phyloP scores from a whole-genome alignment of 2,113 vertebrate genomes.

The Entosphenus tridentatus region DNA sequence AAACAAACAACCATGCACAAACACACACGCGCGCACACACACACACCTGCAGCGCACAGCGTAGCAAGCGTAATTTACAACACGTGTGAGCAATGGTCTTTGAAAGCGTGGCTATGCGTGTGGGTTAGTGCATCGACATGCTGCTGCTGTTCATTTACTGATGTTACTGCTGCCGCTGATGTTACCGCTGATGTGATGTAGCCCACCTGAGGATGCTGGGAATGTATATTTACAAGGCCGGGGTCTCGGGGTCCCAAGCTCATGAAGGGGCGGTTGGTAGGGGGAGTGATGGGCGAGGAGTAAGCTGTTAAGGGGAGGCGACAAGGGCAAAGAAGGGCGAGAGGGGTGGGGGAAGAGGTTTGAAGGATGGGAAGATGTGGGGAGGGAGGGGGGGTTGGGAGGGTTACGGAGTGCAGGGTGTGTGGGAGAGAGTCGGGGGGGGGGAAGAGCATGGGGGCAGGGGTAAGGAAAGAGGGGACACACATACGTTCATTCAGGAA shows the following conservation, averaged over 20 bases:
- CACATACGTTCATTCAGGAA: constrained; percentile 1
- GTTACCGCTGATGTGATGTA: not conserved
- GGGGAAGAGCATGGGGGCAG: too few species aligned
- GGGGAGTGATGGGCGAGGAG: constrained; percentile 4
- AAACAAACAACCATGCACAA: too few species aligned
- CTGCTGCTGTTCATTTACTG: too few species aligned
- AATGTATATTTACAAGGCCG: constrained; percentile 6
- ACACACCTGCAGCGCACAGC: too few species aligned
- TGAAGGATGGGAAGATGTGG: not conserved
- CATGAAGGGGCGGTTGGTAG: constrained; percentile 4
- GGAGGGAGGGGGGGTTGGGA: not conserved
- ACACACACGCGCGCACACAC: too few species aligned
- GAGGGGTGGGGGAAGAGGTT: not conserved
- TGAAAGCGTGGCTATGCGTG: too few species aligned
- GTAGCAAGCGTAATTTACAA: too few species aligned
- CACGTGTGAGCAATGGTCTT: too few species aligned
- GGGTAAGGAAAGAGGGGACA: not conserved
- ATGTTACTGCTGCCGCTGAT: too few species aligned
- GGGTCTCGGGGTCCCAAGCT: constrained; percentile 3
- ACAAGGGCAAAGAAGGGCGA: not conserved
- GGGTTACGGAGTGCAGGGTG: not conserved
- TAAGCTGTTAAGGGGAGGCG: constrained; percentile 2
- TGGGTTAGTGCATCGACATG: too few species aligned
- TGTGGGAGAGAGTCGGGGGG: not conserved
- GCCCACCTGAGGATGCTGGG: constrained; percentile 5